Base-by-base conservation (phyloP, 1,140 invertebrate species). In the Epicauta chinensis region DNA sequence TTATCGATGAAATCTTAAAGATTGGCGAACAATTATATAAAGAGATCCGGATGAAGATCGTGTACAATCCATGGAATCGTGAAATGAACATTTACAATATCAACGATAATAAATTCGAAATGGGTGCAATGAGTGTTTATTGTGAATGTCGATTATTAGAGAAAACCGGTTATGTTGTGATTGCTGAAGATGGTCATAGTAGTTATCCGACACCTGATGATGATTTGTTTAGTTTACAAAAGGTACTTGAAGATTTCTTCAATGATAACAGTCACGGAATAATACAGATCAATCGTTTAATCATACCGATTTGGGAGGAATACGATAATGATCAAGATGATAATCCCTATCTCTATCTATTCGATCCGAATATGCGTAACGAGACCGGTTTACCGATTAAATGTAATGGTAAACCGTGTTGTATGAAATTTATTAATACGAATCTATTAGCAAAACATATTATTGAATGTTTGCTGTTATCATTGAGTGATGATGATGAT, bases 331-430 rank as follows among this genome's bases (percentile, higher is more conserved):
- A 31, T 3, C 12, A 13, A 13, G 15, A 23, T 23, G 23, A 23
- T 23, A 23, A 23, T 23, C 23, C 3, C 7, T 17, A 63, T 0
- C 68, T 59, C 55, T 76, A 74, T 55, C 69, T 76, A 71, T 66
- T 73, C 61, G 73, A 75, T 61, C 73, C 74, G 0, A 71, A 73
- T 52, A 67, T 71, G 7, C 68, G 73, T 16, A 72, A 72, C 0
- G 61, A 68, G 15, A 70, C 69, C 0, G 73, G 74, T 0, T 55
- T 74, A 2, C 55, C 57, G 5, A 38, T 46, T 2, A 3, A 12
- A 1, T 54, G 53, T 0, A 29, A 13, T 37, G 54, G 43, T 0
- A 56, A 7, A 23, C 23, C 61, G 17, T 63, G 61, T 30, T 32
- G 54, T 2, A 1, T 63, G 0, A 56, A 12, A 1, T 63, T 63